Base-by-base conservation (phyloP, 2,888 invertebrate genomes). In the Leptinotarsa rubiginosa region DNA sequence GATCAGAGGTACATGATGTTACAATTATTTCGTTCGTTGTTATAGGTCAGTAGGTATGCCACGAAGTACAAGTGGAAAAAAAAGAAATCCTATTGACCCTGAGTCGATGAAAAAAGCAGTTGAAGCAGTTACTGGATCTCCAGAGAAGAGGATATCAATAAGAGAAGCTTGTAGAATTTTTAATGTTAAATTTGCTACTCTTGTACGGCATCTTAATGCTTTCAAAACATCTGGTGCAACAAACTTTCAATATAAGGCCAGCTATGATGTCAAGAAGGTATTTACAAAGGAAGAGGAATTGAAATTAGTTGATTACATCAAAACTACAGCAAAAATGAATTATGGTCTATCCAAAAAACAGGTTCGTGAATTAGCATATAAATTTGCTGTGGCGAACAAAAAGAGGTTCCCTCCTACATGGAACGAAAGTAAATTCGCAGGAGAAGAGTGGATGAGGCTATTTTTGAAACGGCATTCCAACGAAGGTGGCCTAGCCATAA, bases 241-340 rank as follows among this genome's bases (percentile, higher is more conserved):
- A 41, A 41, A 65, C 65, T 65, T 18, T 13, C n/a, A 41, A 41
- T 65, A 65, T 65, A 47, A 47, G 47, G 47, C 47, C 47, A 47
- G 47, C 47, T 47, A 47, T 47, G 20, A 65, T 47, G n/a, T 68
- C 49, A 18, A 68, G 49, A 68, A 68, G 15, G 68, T 68, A 15
- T 50, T 49, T 54, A 68, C 20, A 49, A 20, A 50, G 16, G 50
- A 68, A 68, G 22, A 49, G 49, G 50, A 68, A 54, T 16, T 25
- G 4, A 54, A 50, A 52, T 68, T 41, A 54, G 68, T 68, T 54
- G 54, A 54, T 54, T 54, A n/a, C 54, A 54, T 54, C n/a, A 50
- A 68, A 68, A 47, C 68, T 68, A 31, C 47, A 20, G 68, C 50
- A 49, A 50, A 54, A 68, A 68, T 67, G 67, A 20, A 67, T 47